Base-by-base conservation (phyloP, 2,797 vertebrate species). In the Ctenosaura bakeri region DNA sequence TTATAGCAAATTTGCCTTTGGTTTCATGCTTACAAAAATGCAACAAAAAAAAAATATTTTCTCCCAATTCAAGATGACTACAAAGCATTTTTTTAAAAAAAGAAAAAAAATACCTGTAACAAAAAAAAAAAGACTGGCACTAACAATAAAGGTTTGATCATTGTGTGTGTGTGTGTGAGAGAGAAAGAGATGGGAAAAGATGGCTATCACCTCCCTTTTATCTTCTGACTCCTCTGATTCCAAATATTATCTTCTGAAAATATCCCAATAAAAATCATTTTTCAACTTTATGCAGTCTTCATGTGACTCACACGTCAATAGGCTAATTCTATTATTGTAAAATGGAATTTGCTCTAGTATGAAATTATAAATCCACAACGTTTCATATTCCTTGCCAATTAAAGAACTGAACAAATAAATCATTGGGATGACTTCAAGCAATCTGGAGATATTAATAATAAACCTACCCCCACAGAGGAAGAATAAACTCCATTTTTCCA, bases 321-420 rank as follows among this genome's bases (percentile, higher is more conserved):
- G 69, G 35, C 78, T 91, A 89, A 92, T 90, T 13, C 90, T 5
- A 52, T 89, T 89, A 88, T 91, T 89, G 91, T 85, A 85, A 76
- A 87, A 85, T n/a, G 87, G 50, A 1, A 0, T 91, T 92, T 32
- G 0, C 71, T 64, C 79, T 62, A 0, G 1, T 71, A 46, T 35
- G 73, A 88, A 95, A 93, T 90, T 54, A 56, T 77, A 93, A 93
- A 86, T 89, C 66, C 87, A 84, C 78, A 24, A 52, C 1, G 0
- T 87, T 91, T 91, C 92, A 89, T 83, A 71, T 14, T 50, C 20
- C 12, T 88, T 88, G 92, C 91, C 46, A 90, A 87, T 89, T 93
- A 66, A 94, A 78, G 88, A 94, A 93, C 87, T 87, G 94, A 93
- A 93, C 93, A 94, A 90, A 95, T 92, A 94, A 93, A 95, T 90